Base-by-base conservation (phyloP, 2,113 vertebrate genomes). In the Sisor rabdophorus region DNA sequence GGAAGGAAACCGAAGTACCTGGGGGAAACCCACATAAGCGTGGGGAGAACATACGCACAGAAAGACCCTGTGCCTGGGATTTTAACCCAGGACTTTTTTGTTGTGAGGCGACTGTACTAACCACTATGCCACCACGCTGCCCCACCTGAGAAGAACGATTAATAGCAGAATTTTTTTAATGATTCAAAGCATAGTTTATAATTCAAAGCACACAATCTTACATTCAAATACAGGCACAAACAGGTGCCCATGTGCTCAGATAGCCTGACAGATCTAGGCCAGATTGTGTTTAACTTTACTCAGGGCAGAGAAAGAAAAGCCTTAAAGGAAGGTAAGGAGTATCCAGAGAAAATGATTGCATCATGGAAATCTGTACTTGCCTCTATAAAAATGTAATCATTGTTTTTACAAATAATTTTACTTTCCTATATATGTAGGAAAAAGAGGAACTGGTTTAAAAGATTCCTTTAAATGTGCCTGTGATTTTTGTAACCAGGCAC, bases 221-320 rank as follows among this genome's bases (percentile, higher is more conserved):
- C 15, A 70, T 40, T 47, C 20, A 78, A 8, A 60, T 40, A 24
- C 40, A 78, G 2, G 32, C 12, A 72, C 36, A 55, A 79, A 75
- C 84, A 79, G 80, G 86, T 85, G 86, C 86, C 83, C 81, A 83
- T 84, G 84, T 83, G 82, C 83, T 84, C 87, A 87, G 82, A 86
- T 84, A 87, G 86, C 86, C 86, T 87, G 85, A 90, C 87, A 89
- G 84, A 87, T 91, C 87, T 87, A 87, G 89, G 89, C 84, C 86
- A 84, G 72, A 69, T 80, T 64, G 61, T 40, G 77, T 73, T 63
- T 16, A 85, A 2, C 82, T 83, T 72, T 79, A 70, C 60, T 52
- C 28, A 60, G 80, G 77, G 80, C 53, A 84, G 84, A 84, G 80
- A 84, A 79, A 84, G 78, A 81, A 87, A 88, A 65, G 85, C 55